Conservation (phyloP, 2,888 invertebrate genomes). For the Carterocephalus palaemon region DNA sequence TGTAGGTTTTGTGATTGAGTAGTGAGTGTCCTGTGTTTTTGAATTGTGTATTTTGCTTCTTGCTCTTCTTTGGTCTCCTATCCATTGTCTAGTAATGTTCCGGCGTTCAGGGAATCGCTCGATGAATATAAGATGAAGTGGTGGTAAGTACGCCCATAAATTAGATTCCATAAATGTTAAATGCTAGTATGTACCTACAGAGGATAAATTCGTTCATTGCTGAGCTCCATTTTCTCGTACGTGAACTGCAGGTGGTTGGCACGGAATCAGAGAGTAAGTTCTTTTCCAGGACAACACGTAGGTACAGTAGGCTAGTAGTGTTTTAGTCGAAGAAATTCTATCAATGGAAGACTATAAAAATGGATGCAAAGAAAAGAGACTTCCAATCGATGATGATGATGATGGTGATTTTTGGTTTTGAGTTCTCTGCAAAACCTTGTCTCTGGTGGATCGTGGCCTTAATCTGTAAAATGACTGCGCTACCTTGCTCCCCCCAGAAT, state of each 20-base stretch:
- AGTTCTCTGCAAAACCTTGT: too few relatives aligned
- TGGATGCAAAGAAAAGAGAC: not conserved
- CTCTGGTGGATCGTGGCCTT: conserved; percentile 1
- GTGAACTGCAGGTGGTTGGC: not conserved
- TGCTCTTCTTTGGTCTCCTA: conserved; percentile 28
- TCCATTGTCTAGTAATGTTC: conserved; percentile 20
- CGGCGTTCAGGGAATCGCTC: conserved; percentile 22
- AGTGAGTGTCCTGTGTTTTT: too few relatives aligned
- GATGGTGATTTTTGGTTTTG: not conserved
- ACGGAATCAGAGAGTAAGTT: not conserved
- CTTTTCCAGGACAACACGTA: conserved; percentile 25
- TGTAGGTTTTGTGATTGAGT: too few relatives aligned
- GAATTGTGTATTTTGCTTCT: too few relatives aligned
- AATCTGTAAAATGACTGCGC: conserved; percentile 8
- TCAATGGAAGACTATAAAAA: not conserved
- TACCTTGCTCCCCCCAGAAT: conserved; percentile 24
- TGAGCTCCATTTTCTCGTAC: conserved; percentile 18
- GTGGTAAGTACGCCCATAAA: conserved; percentile 13
- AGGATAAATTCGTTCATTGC: conserved; percentile 27
- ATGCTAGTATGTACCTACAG: conserved; percentile 19
- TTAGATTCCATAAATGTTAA: conserved; percentile 21
- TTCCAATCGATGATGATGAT: conserved; percentile 1
- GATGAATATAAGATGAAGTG: conserved; percentile 19
- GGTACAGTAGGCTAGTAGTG: not conserved
- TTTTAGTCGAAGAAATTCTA: not conserved